Conservation (phyloP, 2,888 invertebrate genomes). For the Rhodophaea formosa region DNA sequence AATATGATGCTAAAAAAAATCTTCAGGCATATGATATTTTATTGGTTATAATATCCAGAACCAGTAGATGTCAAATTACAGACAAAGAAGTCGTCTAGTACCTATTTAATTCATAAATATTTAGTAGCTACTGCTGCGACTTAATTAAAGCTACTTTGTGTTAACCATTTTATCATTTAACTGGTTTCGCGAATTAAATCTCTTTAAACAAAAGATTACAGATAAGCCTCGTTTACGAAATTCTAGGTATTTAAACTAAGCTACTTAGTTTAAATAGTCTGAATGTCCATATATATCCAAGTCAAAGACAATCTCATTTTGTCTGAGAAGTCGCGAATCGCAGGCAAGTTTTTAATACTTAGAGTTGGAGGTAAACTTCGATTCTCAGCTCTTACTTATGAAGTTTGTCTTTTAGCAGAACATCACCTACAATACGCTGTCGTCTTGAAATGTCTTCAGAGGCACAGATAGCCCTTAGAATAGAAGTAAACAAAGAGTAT, state of each 20-base stretch:
- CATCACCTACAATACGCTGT: slow-evolving; percentile 55
- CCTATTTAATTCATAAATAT: not conserved
- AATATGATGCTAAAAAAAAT: no score
- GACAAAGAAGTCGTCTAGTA: not conserved
- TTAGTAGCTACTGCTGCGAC: not conserved
- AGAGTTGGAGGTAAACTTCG: slow-evolving; percentile 57
- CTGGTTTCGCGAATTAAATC: not conserved
- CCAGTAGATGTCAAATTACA: not conserved
- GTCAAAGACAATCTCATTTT: slow-evolving; percentile 67
- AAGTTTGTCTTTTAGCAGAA: slow-evolving; percentile 54
- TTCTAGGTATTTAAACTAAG: slow-evolving; percentile 27
- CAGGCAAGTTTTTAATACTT: slow-evolving; percentile 60
- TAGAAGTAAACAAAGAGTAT: no score
- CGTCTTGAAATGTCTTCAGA: no score
- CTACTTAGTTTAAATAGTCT: slow-evolving; percentile 46
- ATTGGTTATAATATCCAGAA: no score
- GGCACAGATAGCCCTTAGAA: no score
- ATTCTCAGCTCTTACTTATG: slow-evolving; percentile 57
- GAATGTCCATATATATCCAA: slow-evolving; percentile 52
- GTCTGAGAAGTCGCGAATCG: slow-evolving; percentile 46
- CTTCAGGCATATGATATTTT: no score
- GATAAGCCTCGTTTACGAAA: slow-evolving; percentile 18
- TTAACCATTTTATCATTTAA: not conserved
- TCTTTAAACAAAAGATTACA: not conserved
- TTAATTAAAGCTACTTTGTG: not conserved